Evolutionary conservation across 1,140 invertebrate species (phyloP), one percentile per base, ranked within the genome.

Genomic region (Potamilus streckersoni): DNA sequence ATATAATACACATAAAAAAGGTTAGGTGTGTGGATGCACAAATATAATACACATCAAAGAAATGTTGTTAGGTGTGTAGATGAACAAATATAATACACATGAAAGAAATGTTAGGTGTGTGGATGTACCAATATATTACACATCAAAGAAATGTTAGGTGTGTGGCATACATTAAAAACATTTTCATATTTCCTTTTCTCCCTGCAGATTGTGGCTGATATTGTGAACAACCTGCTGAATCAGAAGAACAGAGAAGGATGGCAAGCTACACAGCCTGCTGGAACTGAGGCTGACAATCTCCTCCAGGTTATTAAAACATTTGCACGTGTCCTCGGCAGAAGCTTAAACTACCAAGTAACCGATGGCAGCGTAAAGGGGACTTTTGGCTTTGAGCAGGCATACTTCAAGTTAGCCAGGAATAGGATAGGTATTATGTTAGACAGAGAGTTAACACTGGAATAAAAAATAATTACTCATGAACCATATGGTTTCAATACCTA

Each of bases 281-380:
- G 88, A 8, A 80, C 80, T n/a, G 87, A 88, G 63, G 87, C 83
- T 0, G 86, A 88, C 72, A 84, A 82, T 49, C 79, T 89, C 11
- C 76, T 89, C 68, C 56, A 78, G n/a, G 83, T 85, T 19, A 81
- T 89, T 76, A 76, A 85, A 20, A 66, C 79, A 20, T 86, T 88
- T 78, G 76, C 86, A 20, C 71, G 83, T 63, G 83, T 86, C 19
- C 77, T 87, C 17, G 79, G 84, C 20, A 74, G 82, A 56, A 86
- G 82, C 67, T 76, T 89, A 49, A 67, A 84, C 71, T 85, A 86
- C 68, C 87, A 89, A 65, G 81, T 89, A 55, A 73, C 69, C 15
- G 74, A 76, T 55, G 76, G 72, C 14, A 61, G n/a, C 17, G 74
- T 82, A 20, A 79, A 83, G 31, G 74, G 74, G n/a, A 59, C 63